phyloP scores from a whole-genome alignment of 2,888 invertebrate genomes.

The Heteromurus nitidus region DNA sequence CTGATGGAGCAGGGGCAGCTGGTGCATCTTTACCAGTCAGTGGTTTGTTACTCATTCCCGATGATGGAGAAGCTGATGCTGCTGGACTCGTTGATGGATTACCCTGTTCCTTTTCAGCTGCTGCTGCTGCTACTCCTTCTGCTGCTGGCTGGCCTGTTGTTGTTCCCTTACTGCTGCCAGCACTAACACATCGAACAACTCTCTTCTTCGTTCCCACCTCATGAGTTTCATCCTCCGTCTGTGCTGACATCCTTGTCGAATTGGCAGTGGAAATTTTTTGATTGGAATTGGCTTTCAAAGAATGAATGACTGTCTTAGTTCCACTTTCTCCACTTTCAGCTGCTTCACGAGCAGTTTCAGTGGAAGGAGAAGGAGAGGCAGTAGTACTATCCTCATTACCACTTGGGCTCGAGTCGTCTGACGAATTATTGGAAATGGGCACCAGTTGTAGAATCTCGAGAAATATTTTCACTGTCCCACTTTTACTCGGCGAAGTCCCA shows the following conservation, averaged over 20 bases:
- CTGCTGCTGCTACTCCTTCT: slow-evolving; percentile 12
- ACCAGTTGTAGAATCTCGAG: slow-evolving; percentile 64
- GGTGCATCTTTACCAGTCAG: slow-evolving; percentile 48
- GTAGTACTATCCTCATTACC: slow-evolving; percentile 18
- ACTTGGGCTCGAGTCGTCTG: background rate
- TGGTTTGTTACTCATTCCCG: slow-evolving; percentile 44
- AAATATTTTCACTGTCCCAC: slow-evolving; percentile 62
- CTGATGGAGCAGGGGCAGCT: slow-evolving; percentile 52
- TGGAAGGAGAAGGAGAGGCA: background rate
- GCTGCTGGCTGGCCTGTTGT: slow-evolving; percentile 24
- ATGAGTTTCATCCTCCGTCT: background rate
- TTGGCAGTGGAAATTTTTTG: slow-evolving; percentile 39
- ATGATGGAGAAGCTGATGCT: slow-evolving; percentile 60
- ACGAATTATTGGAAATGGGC: slow-evolving; percentile 43
- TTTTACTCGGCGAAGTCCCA: slow-evolving; percentile 27
- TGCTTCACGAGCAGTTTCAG: background rate
- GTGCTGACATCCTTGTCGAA: slow-evolving; percentile 7
- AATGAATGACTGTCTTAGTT: slow-evolving; percentile 34
- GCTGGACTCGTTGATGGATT: slow-evolving; percentile 67
- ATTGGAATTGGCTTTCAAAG: slow-evolving; percentile 59
- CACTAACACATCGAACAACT: slow-evolving; percentile 26
- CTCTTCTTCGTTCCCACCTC: slow-evolving; percentile 24
- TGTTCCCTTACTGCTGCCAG: background rate
- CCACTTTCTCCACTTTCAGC: slow-evolving; percentile 28
- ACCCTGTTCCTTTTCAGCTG: slow-evolving; percentile 50